These are phyloP conservation scores for Idaea straminata DNA, from an alignment of 2,888 invertebrate genomes.

Conservation along the genomic window DNA sequence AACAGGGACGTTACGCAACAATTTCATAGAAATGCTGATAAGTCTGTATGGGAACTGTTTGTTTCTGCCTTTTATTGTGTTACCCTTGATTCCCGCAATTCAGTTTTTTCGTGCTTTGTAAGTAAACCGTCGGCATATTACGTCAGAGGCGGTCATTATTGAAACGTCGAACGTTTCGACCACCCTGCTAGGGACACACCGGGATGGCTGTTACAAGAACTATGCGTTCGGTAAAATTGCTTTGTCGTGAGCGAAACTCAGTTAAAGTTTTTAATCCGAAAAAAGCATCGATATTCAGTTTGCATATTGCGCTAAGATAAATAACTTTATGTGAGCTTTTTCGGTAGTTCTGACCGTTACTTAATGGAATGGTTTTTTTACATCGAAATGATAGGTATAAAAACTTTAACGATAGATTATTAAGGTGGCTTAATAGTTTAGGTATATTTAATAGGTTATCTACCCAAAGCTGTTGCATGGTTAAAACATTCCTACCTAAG, in stretches of 20 bases:
- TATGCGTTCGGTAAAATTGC: constrained; percentile 26
- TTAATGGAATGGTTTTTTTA: not conserved
- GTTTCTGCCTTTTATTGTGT: constrained; percentile 54
- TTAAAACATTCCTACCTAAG: not conserved
- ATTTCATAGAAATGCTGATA: constrained; percentile 50
- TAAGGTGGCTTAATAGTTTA: not conserved
- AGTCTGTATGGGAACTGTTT: constrained; percentile 26
- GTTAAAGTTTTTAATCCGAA: constrained; percentile 5
- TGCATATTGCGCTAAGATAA: not conserved
- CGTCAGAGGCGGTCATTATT: constrained; percentile 66
- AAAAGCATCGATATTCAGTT: not conserved
- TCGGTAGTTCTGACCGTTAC: not conserved
- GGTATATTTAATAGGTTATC: not conserved
- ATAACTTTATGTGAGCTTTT: not conserved
- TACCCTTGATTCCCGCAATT: constrained; percentile 56
- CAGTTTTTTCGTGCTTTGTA: constrained; percentile 56
- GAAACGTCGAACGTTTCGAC: constrained; percentile 60
- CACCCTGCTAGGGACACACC: constrained; percentile 64
- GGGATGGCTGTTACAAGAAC: constrained; percentile 47
- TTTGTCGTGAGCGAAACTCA: constrained; percentile 19
- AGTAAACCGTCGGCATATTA: constrained; percentile 55
- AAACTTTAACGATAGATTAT: not conserved
- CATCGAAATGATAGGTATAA: not conserved
- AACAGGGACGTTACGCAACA: constrained; percentile 45
- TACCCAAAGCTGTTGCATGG: not conserved